Conservation (phyloP, 2,797 vertebrate genomes). For the Gadopsis bispinosus region DNA sequence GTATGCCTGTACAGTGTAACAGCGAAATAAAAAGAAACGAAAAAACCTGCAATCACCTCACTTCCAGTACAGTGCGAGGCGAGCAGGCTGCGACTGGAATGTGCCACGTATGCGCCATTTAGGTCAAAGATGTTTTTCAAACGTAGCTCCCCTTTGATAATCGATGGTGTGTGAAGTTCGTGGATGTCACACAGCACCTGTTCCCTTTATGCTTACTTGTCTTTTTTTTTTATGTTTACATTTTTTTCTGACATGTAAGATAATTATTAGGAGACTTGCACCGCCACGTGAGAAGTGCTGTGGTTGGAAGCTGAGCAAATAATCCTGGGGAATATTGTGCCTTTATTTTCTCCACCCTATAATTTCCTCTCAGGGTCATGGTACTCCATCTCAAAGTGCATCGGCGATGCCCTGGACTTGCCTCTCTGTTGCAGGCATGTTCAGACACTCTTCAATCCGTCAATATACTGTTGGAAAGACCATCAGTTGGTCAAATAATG, state of each 20-base stretch:
- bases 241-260: conserved; percentile 49
- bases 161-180: conserved; percentile 64
- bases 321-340: conserved; percentile 18
- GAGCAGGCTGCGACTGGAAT: conserved; percentile 72
- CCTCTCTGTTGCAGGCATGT: conserved; percentile 50
- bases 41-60: conserved; percentile 53
- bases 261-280: conserved; percentile 54
- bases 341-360: conserved; percentile 40
- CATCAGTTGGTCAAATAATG: conserved; percentile 63
- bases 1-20: conserved; percentile 20
- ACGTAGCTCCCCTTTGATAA: conserved; percentile 77
- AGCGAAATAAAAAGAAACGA: conserved; percentile 19
- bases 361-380: conserved; percentile 57
- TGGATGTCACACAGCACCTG: conserved; percentile 71
- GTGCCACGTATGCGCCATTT: conserved; percentile 68
- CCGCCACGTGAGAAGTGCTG: conserved; percentile 9
- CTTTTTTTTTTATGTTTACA: too few species aligned
- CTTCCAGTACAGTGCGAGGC: conserved; percentile 40
- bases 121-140: conserved; percentile 70
- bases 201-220: conserved; percentile 56
- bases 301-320: conserved; percentile 27
- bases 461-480: conserved; percentile 51
- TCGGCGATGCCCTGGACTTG: conserved; percentile 34
- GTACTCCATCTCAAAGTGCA: conserved; percentile 31
- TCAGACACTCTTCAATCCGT: conserved; percentile 58